Evolutionary conservation across 2,113 vertebrate genomes (phyloP).

Genomic region (Gambusia holbrooki): DNA sequence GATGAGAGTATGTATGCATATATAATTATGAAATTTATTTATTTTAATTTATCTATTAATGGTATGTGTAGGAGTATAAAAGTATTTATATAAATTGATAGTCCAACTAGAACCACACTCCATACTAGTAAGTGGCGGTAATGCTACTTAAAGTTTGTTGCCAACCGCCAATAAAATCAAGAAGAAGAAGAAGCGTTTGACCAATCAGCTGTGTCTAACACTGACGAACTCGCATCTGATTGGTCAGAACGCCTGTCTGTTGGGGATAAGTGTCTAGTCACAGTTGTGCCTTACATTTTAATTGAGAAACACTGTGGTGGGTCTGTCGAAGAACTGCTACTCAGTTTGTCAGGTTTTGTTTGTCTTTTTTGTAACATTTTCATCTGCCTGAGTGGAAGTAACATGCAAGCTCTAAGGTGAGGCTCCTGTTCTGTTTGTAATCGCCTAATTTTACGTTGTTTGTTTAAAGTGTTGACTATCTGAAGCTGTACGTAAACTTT

Average conservation of each 20-base stretch:
- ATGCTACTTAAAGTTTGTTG: too few relatives aligned
- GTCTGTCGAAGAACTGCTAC: too few relatives aligned
- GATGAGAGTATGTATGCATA: too few relatives aligned
- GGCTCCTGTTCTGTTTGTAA: neutral
- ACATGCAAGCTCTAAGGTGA: constrained; percentile 61
- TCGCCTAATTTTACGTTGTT: neutral
- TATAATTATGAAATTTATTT: too few relatives aligned
- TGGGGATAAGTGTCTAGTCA: accelerated
- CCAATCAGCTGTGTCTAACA: constrained; percentile 18
- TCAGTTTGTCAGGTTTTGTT: neutral
- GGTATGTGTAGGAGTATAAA: too few relatives aligned
- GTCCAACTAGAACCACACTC: too few relatives aligned
- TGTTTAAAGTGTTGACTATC: too few relatives aligned
- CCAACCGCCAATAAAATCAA: too few relatives aligned
- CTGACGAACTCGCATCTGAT: accelerated
- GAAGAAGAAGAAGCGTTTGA: neutral
- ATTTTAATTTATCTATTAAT: too few relatives aligned
- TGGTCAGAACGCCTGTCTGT: constrained; percentile 17
- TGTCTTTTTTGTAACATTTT: neutral
- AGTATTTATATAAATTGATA: too few relatives aligned
- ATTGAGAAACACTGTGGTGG: neutral
- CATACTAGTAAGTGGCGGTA: too few relatives aligned
- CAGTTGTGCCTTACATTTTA: constrained; percentile 31
- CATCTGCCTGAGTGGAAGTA: neutral
- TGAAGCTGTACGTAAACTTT: too few relatives aligned